These are phyloP conservation scores for Lepidostoma basale DNA, from an alignment of 1,140 invertebrate species.

Conservation along the genomic window DNA sequence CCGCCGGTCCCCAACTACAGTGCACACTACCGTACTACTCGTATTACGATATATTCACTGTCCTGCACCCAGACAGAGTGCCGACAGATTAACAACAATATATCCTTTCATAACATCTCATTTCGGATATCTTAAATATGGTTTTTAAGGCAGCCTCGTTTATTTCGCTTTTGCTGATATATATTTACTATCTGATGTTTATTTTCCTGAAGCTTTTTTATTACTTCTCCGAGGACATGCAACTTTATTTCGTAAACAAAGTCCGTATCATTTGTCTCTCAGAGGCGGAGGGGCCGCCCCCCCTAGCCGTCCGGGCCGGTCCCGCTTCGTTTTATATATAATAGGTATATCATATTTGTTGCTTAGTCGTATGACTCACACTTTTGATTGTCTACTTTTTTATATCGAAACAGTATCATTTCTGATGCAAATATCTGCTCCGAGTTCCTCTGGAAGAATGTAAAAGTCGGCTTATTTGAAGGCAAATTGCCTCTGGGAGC, in stretches of 20 bases:
- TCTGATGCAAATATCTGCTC: slow-evolving; percentile 13
- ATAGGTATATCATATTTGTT: no score
- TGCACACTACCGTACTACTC: no score
- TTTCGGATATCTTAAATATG: no score
- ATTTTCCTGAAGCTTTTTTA: slow-evolving; percentile 6
- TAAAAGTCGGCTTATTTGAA: slow-evolving; percentile 19
- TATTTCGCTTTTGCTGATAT: slow-evolving; percentile 3
- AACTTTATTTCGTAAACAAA: slow-evolving; percentile 24
- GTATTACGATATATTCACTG: no score
- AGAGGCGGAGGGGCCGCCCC: no score
- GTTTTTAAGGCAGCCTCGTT: no score
- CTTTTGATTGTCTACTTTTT: not conserved
- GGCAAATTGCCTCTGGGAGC: slow-evolving; percentile 14
- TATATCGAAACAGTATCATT: not conserved
- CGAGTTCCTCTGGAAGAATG: not conserved
- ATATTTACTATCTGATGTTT: slow-evolving; percentile 18
- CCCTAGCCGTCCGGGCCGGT: no score
- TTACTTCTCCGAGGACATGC: not conserved
- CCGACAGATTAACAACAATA: no score
- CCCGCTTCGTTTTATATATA: no score
- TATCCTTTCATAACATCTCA: not conserved
- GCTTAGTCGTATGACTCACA: no score
- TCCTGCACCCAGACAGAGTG: no score
- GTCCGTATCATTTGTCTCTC: slow-evolving; percentile 14
- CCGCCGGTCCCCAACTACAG: no score